A percentile compares a stretch with the other conserved stretches of the same genome.
Conservation (phyloP, 2,113 vertebrate genomes). For the Leiothrix lutea region DNA sequence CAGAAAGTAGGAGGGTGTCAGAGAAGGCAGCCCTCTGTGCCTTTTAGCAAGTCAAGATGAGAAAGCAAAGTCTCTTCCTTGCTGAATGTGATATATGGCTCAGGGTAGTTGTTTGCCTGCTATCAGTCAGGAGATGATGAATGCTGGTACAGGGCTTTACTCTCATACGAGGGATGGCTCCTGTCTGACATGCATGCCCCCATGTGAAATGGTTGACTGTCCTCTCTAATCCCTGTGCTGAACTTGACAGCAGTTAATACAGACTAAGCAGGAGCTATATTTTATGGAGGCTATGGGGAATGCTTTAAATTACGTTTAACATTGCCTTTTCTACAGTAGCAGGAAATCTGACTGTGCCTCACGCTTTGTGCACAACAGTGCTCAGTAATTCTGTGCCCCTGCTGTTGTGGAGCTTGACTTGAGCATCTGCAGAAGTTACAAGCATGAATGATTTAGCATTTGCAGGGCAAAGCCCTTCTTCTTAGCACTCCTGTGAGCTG, state of each 20-base stretch:
- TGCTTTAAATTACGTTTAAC: not conserved
- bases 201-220: not conserved
- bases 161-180: not conserved
- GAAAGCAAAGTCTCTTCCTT: not conserved
- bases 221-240: not conserved
- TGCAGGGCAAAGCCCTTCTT: not conserved
- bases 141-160: not conserved
- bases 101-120: not conserved
- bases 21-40: not conserved
- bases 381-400: not conserved
- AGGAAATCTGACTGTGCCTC: not conserved
- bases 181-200: not conserved
- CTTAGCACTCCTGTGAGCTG: not conserved
- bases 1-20: not conserved
- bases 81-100: not conserved
- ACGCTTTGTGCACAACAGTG: not conserved
- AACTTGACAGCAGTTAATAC: not conserved
- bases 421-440: not conserved
- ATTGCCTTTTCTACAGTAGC: not conserved
- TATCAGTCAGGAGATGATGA: not conserved
- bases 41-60: not conserved
- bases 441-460: not conserved
- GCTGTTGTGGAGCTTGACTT: not conserved
- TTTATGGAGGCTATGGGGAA: not conserved
- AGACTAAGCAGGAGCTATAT: not conserved